Conservation (phyloP, 2,888 invertebrate genomes). For the Pemphredon lugubris region DNA sequence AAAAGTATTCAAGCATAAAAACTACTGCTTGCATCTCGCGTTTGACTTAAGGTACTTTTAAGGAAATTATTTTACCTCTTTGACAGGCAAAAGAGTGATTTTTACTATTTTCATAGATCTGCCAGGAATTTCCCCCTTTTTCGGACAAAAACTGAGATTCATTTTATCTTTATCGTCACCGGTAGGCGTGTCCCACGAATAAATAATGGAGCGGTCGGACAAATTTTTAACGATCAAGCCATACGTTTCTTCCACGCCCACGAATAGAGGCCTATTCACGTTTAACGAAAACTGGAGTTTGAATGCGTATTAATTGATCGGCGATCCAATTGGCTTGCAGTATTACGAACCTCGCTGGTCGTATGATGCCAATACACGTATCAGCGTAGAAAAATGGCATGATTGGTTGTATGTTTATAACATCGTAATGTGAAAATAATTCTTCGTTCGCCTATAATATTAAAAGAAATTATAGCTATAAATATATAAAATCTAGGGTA, state of each 20-base stretch:
- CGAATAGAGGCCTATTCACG: constrained; percentile 60
- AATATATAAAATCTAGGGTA: background rate
- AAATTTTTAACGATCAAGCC: constrained; percentile 74
- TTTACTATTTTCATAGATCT: constrained; percentile 41
- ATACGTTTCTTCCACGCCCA: constrained; percentile 68
- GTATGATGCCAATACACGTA: constrained; percentile 40
- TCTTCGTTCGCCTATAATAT: constrained; percentile 39
- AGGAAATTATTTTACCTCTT: constrained; percentile 49
- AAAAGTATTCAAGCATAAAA: constrained; percentile 8
- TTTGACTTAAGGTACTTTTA: background rate
- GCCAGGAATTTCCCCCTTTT: constrained; percentile 69
- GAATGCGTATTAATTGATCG: background rate
- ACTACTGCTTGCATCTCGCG: too few relatives aligned
- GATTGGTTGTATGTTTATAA: constrained; percentile 27
- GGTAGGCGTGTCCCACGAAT: constrained; percentile 64
- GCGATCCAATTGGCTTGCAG: background rate
- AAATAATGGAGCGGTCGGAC: constrained; percentile 46
- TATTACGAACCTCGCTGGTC: constrained; percentile 49
- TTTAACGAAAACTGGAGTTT: background rate
- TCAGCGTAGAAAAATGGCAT: constrained; percentile 2
- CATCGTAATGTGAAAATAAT: constrained; percentile 31
- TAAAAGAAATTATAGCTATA: background rate
- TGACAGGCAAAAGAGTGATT: constrained; percentile 71
- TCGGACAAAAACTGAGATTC: constrained; percentile 70
- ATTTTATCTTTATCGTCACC: constrained; percentile 74